Evolutionary conservation across 2,888 invertebrate species (phyloP), one percentile per base, ranked within the genome.

Genomic region (Drosophila subquinaria): DNA sequence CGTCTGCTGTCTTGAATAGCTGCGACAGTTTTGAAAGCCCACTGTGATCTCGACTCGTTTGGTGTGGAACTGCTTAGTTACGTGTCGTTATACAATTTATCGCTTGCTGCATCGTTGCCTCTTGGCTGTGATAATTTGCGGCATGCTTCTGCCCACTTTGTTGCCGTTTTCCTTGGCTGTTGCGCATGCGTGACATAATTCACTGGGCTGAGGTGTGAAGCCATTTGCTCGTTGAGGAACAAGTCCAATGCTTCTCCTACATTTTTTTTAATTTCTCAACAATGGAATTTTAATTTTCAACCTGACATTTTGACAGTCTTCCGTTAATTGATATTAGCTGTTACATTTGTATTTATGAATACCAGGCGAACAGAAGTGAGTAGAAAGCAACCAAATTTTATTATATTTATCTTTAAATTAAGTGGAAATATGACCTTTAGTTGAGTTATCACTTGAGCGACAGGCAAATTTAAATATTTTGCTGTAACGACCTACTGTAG

Each of bases 41-140:
- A 47, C 45, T 64, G 35, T 23, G 51, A 50, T 65, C 33, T 36
- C 36, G 13, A 4, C 13, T 36, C 13, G 36, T 36, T 13, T 9
- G 33, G 5, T 43, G 35, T 43, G 20, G n/a, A 23, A 35, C 15
- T 38, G 43, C 43, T 59, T 47, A 48, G 69, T 77, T 67, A 69
- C 51, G 69, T 71, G 52, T 40, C 48, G 48, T 13, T 9, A 4
- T 15, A 47, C n/a, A 59, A 59, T 66, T 53, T 59, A 69, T 52
- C 56, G 53, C 9, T 52, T 74, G 88, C 84, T 74, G 88, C 87
- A 62, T 73, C 63, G 80, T 27, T 86, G 87, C 72, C 66, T 69
- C 50, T 80, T 80, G 76, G 55, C 73, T 68, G 70, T 53, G 69
- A 79, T 76, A 81, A 87, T 87, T 82, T 64, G 56, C 9, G 36